Base-by-base conservation (phyloP, 2,113 vertebrate genomes). In the Hydrochoerus hydrochaeris region DNA sequence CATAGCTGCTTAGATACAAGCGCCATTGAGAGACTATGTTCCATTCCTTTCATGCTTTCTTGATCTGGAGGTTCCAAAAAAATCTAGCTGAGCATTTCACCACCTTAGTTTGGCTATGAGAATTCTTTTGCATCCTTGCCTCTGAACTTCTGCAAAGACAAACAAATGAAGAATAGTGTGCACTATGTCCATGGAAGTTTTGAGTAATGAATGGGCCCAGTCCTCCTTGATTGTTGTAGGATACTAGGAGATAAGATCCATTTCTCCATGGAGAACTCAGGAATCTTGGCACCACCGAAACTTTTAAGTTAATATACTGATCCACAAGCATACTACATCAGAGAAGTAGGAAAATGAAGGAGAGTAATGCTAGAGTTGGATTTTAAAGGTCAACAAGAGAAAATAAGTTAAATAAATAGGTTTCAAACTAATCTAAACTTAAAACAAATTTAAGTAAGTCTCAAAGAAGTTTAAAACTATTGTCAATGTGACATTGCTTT, bases 391-490 rank as follows among this genome's bases (percentile, higher is more conserved):
- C 32, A 85, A 44, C 3, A 67, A 65, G 65, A 96, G 22, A 91
- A 80, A 49, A 94, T 49, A 26, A 88, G 5, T 28, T 41, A 26
- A 77, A 89, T 41, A 32, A 85, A 71, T n/a, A 88, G 41, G 2
- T 38, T 95, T 81, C 7, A 87, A 73, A 84, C 6, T 4, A 81
- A 78, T 57, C 28, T 62, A 85, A 82, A 83, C 35, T 57, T 78
- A 26, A 94, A 54, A 57, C 28, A 3, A 83, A 94, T 57, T 65
- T 44, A n/a, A 2, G 17, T 52, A 49, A 8, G 19, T 82, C 13
- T 92, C 32, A 93, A 63, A 94, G 62, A 94, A 88, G 65, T 46
- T 88, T 20, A 44, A 73, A 77, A 77, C 83, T 91, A 5, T 52
- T 13, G 8, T 81, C 22, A 32, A 1, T 22, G 24, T 69, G 46